Conservation (phyloP, 2,113 vertebrate genomes). For the Limanda limanda region DNA sequence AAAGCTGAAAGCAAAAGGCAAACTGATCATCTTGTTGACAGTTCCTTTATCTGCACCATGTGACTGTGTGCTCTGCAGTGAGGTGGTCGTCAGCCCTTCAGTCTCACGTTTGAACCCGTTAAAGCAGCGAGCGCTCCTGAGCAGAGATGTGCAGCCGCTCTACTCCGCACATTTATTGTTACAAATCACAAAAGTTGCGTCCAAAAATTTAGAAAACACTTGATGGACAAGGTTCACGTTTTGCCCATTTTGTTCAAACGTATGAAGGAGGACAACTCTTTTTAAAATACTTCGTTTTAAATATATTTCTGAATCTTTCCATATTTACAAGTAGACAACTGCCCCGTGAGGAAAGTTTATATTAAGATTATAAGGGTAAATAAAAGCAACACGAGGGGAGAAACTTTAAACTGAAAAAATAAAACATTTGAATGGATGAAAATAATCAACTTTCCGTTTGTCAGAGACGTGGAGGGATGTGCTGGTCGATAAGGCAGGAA, state of each 20-base stretch:
- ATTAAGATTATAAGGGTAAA: slow-evolving; percentile 22
- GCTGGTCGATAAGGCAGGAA: slow-evolving; percentile 17
- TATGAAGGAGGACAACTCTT: slow-evolving; percentile 1
- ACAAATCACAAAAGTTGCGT: neutral
- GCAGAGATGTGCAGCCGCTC: slow-evolving; percentile 8
- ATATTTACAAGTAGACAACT: slow-evolving; percentile 55
- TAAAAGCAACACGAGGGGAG: slow-evolving; percentile 29
- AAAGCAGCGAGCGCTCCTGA: slow-evolving; percentile 12
- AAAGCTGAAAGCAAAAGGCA: slow-evolving; percentile 23
- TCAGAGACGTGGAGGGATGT: neutral
- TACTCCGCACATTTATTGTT: neutral
- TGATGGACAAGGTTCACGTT: neutral
- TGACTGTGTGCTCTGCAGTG: neutral
- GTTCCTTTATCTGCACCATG: neutral
- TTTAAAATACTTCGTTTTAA: slow-evolving; percentile 49
- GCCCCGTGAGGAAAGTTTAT: slow-evolving; percentile 9
- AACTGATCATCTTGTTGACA: neutral
- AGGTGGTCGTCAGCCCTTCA: slow-evolving; percentile 2
- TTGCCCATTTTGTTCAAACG: slow-evolving; percentile 2
- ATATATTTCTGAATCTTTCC: slow-evolving; percentile 35
- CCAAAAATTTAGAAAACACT: slow-evolving; percentile 28
- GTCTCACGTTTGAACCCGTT: neutral
- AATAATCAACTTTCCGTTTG: slow-evolving; percentile 32
- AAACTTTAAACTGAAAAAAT: neutral
- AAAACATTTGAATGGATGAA: slow-evolving; percentile 23